phyloP scores from a whole-genome alignment of 1,140 invertebrate genomes.

The Papilio dardanus region DNA sequence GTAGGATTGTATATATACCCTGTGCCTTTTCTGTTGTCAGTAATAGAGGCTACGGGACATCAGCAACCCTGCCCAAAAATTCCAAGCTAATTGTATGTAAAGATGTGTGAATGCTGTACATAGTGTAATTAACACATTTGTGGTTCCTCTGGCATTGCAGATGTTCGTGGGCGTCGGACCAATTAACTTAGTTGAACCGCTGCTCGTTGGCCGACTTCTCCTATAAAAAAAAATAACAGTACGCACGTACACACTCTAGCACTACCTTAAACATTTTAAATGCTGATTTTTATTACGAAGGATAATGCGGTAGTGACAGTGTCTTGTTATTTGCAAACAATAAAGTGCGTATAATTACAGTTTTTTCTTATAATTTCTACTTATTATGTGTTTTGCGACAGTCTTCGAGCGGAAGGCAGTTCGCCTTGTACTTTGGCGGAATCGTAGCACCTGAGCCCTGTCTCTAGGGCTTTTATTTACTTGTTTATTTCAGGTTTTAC shows the following conservation, averaged over 20 bases:
- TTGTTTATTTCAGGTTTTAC: neutral
- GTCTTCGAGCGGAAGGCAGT: slow-evolving; percentile 23
- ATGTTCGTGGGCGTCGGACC: no score
- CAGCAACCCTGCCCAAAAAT: no score
- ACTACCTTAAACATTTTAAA: neutral
- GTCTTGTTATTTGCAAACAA: neutral
- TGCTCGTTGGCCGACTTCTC: no score
- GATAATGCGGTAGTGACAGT: neutral
- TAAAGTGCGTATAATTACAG: neutral
- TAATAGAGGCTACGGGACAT: no score
- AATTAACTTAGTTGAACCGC: no score
- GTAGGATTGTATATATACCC: no score
- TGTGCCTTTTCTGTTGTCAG: no score
- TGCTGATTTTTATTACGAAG: neutral
- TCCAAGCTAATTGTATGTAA: no score
- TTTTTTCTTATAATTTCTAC: slow-evolving; percentile 22
- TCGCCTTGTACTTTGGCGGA: slow-evolving; percentile 42
- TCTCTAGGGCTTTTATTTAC: slow-evolving; percentile 23
- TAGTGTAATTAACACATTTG: no score
- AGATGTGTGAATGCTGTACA: no score
- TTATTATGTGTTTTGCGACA: neutral
- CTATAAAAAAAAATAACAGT: no score
- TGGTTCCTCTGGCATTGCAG: no score
- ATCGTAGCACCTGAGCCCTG: slow-evolving; percentile 21
- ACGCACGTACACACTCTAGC: neutral